A percentile compares a stretch with the other conserved stretches of the same genome.
Conservation (phyloP, 2,113 vertebrate genomes). For the Semnornis frantzii region DNA sequence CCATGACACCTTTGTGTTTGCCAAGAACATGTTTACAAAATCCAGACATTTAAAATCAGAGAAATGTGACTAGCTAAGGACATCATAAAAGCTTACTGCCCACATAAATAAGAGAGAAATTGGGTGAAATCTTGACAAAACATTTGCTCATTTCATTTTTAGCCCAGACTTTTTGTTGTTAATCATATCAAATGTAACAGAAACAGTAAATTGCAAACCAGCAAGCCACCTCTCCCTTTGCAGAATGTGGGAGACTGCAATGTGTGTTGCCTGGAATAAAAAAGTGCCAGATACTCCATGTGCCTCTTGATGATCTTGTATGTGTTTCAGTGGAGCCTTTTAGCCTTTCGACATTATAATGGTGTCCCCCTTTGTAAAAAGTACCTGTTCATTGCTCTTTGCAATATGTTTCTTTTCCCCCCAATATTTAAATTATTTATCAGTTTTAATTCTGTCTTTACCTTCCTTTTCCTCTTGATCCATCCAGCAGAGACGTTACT, state of each 20-base stretch:
- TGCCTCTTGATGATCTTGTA: neutral
- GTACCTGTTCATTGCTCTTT: neutral
- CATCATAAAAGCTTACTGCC: neutral
- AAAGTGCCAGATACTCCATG: neutral
- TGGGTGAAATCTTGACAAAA: neutral
- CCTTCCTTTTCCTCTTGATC: neutral
- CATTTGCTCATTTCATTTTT: neutral
- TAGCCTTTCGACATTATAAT: neutral
- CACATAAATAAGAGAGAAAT: neutral
- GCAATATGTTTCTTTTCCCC: neutral
- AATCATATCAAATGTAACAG: neutral
- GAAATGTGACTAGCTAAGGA: neutral
- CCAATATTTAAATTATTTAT: neutral
- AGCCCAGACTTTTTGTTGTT: neutral
- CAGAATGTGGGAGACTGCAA: neutral
- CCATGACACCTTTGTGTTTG: neutral
- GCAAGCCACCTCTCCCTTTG: neutral
- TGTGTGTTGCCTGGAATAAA: neutral
- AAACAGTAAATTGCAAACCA: neutral
- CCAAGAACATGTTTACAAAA: neutral
- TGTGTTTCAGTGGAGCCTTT: neutral
- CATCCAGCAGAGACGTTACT: neutral
- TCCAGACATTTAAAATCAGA: conserved; percentile 1
- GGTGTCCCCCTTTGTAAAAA: neutral
- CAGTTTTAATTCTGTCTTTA: neutral